Evolutionary conservation across 2,113 vertebrate genomes (phyloP), one percentile per base, ranked within the genome.

Genomic region (Pelecanoides urinatrix): DNA sequence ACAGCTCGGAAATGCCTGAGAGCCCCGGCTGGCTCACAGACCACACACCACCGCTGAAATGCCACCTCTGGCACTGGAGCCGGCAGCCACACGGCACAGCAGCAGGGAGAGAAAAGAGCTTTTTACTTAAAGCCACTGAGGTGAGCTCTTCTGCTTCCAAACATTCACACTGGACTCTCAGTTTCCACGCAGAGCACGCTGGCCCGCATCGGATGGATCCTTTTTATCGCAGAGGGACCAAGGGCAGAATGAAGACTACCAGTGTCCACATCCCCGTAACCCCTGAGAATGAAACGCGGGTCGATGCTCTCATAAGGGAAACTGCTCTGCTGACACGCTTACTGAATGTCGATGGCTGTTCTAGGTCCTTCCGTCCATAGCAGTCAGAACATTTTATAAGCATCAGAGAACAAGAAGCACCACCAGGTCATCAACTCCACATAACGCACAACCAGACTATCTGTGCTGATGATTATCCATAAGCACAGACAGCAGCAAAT

Each of bases 241-340:
- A 40, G 36, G 50, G 7, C 21, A 50, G 55, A 21, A 12, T 27
- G 21, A 34, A 21, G 10, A 14, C 13, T 5, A 40, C 9, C 4
- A 30, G 10, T 1, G 16, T 7, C 14, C 23, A 5, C 26, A 38
- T 7, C 6, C 32, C 16, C 6, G 0, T 17, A 26, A 32, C 13
- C 49, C 34, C 36, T 0, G 44, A 29, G 66, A 16, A 26, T 0
- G 13, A 67, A 47, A 34, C 1, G 2, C 1, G 15, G 17, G 17
- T 23, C 9, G 4, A 38, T 0, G 7, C 13, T 34, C 29, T 42
- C 0, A 0, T 11, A 26, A 70, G 45, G 38, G 42, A 27, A 40
- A 7, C 42, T 3, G 53, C 68, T 44, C 55, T 10, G 4, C 63
- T n/a, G 40, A 40, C 2, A 11, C 4, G 16, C 65, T 16, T 5